Evolutionary conservation across 2,113 vertebrate species (phyloP).

Genomic region (Telmatochromis sp.): DNA sequence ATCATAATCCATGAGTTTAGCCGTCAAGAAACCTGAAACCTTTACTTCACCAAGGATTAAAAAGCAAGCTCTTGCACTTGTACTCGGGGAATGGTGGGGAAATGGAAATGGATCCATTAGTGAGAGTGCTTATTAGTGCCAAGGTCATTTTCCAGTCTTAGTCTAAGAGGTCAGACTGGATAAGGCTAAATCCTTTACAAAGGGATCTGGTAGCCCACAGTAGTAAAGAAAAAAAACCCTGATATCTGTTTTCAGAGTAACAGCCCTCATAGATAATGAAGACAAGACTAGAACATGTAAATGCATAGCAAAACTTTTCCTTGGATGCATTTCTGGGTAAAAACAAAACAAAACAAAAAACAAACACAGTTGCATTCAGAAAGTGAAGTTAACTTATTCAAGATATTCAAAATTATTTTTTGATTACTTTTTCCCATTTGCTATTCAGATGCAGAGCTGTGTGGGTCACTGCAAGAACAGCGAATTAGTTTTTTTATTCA

Average conservation of each 20-base stretch:
- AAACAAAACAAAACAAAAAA: neutral
- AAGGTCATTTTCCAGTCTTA: constrained; percentile 1
- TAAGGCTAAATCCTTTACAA: neutral
- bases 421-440: neutral
- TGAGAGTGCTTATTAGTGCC: constrained; percentile 26
- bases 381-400: neutral
- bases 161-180: constrained; percentile 3
- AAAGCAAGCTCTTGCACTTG: neutral
- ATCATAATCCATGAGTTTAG: neutral
- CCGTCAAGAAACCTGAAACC: constrained; percentile 23
- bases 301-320: neutral
- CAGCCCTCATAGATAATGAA: neutral
- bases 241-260: neutral
- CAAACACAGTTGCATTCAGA: neutral
- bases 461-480: neutral
- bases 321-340: neutral
- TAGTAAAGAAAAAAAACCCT: neutral
- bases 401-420: neutral
- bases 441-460: neutral
- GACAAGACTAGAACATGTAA: neutral
- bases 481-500: neutral
- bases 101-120: constrained; percentile 48
- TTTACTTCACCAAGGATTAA: neutral
- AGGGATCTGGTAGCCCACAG: neutral
- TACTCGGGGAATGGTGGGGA: neutral